A percentile compares a stretch with the other conserved stretches of the same genome.
phyloP scores from a whole-genome alignment of 1,140 invertebrate genomes.

The Parasteatoda tepidariorum region DNA sequence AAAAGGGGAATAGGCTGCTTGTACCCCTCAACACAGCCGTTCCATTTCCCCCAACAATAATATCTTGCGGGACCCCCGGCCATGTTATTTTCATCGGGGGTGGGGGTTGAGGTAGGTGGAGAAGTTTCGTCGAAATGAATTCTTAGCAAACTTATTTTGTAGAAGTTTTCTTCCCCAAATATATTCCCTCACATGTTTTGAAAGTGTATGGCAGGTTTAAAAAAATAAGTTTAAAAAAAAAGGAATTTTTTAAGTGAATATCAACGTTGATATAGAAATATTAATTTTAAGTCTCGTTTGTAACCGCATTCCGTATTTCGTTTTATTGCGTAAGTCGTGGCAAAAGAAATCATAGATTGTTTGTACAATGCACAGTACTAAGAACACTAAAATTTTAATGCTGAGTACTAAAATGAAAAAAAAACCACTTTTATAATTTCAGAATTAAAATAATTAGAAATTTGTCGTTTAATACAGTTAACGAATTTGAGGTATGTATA shows the following conservation, averaged over 20 bases:
- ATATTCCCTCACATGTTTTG: not conserved
- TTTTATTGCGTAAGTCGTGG: too few species aligned
- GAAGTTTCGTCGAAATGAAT: conserved; percentile 18
- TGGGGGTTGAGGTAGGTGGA: not conserved
- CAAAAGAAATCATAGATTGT: too few species aligned
- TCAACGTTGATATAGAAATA: too few species aligned
- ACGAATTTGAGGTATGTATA: too few species aligned
- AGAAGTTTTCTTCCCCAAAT: not conserved
- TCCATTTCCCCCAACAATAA: conserved; percentile 31
- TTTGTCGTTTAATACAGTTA: too few species aligned
- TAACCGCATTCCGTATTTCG: too few species aligned
- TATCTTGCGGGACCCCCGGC: conserved; percentile 42
- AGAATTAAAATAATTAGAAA: too few species aligned
- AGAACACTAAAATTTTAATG: too few species aligned
- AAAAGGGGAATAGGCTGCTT: not conserved
- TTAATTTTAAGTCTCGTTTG: too few species aligned
- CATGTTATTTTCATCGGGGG: conserved; percentile 45
- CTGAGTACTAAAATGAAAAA: too few species aligned
- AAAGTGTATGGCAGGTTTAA: not conserved
- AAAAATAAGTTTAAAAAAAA: not conserved
- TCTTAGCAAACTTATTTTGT: conserved; percentile 44
- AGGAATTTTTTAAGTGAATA: not conserved
- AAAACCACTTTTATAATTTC: too few species aligned
- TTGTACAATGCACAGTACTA: too few species aligned
- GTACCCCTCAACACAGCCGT: not conserved